Conservation (phyloP, 1,140 invertebrate genomes). For the Psilanteris sp. region DNA sequence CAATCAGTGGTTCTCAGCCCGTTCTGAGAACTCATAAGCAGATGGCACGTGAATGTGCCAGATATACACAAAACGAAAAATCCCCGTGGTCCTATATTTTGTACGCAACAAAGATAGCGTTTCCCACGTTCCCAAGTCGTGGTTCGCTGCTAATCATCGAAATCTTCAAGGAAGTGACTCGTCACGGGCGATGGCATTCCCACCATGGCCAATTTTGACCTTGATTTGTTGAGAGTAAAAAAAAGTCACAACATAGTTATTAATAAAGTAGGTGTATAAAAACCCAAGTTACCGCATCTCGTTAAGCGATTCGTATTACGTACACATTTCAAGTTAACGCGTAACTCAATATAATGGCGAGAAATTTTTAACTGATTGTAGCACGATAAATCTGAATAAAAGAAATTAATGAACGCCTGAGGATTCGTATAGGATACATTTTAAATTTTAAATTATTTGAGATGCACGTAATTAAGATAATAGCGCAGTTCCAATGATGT, state of each 20-base stretch:
- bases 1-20: slow-evolving; percentile 26
- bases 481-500: slow-evolving; percentile 1
- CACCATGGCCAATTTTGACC: slow-evolving; percentile 58
- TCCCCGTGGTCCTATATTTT: slow-evolving; percentile 12
- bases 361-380: slow-evolving; percentile 21
- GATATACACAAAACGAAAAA: slow-evolving; percentile 18
- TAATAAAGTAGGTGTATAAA: slow-evolving; percentile 27
- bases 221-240: slow-evolving; percentile 46
- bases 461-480: slow-evolving; percentile 44
- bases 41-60: slow-evolving; percentile 22
- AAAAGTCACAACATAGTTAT: slow-evolving; percentile 21
- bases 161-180: slow-evolving; percentile 65
- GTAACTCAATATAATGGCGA: neutral
- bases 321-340: slow-evolving; percentile 11
- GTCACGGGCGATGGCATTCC: slow-evolving; percentile 60
- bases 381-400: slow-evolving; percentile 46
- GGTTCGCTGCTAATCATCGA: slow-evolving; percentile 67
- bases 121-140: slow-evolving; percentile 66
- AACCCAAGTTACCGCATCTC: slow-evolving; percentile 7
- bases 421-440: slow-evolving; percentile 11
- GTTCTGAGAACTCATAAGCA: slow-evolving; percentile 1
- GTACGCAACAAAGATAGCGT: slow-evolving; percentile 30
- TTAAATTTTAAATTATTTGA: slow-evolving; percentile 48
- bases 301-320: slow-evolving; percentile 9
- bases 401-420: slow-evolving; percentile 41